A percentile compares a stretch with the other conserved stretches of the same genome.
These are phyloP conservation scores for Latrodectus geometricus DNA, from an alignment of 1,140 invertebrate genomes.

Conservation along the genomic window DNA sequence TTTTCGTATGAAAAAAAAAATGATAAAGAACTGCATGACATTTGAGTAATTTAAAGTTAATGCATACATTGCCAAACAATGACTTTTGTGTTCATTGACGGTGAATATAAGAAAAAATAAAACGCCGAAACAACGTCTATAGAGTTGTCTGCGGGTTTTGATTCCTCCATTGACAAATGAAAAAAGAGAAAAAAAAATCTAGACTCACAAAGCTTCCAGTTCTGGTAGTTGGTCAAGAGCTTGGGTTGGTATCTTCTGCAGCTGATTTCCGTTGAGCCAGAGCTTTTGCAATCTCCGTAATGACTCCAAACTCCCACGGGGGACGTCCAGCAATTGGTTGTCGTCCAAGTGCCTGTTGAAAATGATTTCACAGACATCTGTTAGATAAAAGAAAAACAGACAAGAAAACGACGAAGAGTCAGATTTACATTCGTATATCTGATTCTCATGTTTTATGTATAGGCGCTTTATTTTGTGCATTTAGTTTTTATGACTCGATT, in stretches of 20 bases:
- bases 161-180: neutral
- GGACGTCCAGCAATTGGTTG: conserved; percentile 43
- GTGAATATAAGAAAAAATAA: neutral
- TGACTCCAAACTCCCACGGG: conserved; percentile 46
- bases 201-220: conserved; percentile 55
- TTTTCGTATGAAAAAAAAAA: no score
- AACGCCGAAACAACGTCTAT: neutral
- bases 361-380: neutral
- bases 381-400: conserved; percentile 2
- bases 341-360: conserved; percentile 54
- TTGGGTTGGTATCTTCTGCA: conserved; percentile 34
- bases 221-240: conserved; percentile 45
- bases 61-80: neutral
- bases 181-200: neutral
- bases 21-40: no score
- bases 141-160: neutral
- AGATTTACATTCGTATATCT: neutral
- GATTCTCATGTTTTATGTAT: conserved; percentile 44
- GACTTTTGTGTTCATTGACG: neutral
- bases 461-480: neutral
- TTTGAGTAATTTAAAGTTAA: no score
- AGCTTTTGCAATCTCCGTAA: conserved; percentile 55
- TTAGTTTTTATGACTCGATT: conserved; percentile 27
- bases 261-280: conserved; percentile 59
- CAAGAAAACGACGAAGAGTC: neutral